Conservation (phyloP, 2,888 invertebrate species). For the Drosophila trichaetosa region DNA sequence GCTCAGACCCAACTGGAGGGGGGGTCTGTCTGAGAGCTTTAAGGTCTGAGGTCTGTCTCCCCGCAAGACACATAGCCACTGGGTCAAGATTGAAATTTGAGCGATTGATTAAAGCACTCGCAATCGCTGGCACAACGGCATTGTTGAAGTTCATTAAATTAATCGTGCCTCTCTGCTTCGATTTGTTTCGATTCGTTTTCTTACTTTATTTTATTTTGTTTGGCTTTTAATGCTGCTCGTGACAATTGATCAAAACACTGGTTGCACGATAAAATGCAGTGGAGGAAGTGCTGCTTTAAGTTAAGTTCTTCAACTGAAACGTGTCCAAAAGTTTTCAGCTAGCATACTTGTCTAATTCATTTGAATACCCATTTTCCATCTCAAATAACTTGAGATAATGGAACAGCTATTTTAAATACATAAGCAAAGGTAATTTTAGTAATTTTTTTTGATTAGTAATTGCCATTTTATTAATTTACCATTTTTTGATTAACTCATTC, state of each 20-base stretch:
- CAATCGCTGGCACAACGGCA: conserved; percentile 28
- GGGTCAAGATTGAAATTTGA: conserved; percentile 77
- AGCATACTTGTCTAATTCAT: background rate
- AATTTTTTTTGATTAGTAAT: background rate
- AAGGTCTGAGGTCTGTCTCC: conserved; percentile 3
- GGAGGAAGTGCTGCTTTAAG: conserved; percentile 5
- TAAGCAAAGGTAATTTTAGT: background rate
- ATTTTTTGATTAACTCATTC: background rate
- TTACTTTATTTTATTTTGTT: conserved; percentile 16
- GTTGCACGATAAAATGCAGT: conserved; percentile 24
- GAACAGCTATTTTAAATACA: background rate
- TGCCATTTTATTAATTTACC: background rate
- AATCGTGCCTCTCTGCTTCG: conserved; percentile 52
- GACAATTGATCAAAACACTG: conserved; percentile 55
- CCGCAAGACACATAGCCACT: conserved; percentile 42
- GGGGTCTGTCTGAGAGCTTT: background rate
- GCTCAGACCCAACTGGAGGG: conserved; percentile 7
- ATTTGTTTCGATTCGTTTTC: conserved; percentile 50
- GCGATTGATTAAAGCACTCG: conserved; percentile 69
- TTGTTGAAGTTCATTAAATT: conserved; percentile 58
- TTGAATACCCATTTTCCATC: background rate
- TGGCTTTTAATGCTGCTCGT: conserved; percentile 29
- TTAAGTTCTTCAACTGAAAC: background rate
- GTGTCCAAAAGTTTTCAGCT: background rate
- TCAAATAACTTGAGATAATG: background rate